Evolutionary conservation across 23 tunicate genomes (phyloP), one percentile per base, ranked within the genome.

Genomic region (Trididemnum nubilum): DNA sequence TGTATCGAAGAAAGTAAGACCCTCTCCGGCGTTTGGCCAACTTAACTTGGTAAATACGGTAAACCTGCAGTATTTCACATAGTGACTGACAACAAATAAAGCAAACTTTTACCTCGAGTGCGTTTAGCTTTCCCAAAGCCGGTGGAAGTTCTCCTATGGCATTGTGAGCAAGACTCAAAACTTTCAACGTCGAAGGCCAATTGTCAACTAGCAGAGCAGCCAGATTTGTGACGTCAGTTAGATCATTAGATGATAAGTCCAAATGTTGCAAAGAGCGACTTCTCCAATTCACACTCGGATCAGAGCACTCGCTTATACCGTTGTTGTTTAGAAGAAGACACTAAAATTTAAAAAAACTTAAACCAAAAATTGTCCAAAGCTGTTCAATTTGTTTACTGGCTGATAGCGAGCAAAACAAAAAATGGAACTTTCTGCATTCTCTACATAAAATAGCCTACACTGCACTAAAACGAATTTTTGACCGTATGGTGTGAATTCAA

Each of bases 51-150:
- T n/a, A n/a, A n/a, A n/a, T n/a, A n/a, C n/a, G n/a, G n/a, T n/a
- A n/a, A n/a, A n/a, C n/a, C n/a, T n/a, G n/a, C n/a, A n/a, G n/a
- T n/a, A n/a, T n/a, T n/a, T n/a, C n/a, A n/a, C n/a, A n/a, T n/a
- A n/a, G n/a, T n/a, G n/a, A n/a, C n/a, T n/a, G n/a, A n/a, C n/a
- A n/a, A n/a, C n/a, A n/a, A n/a, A n/a, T n/a, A n/a, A n/a, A n/a
- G n/a, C n/a, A n/a, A n/a, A n/a, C n/a, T 32, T 31, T 70, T 35
- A 85, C 90, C 83, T 85, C 84, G 30, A 85, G 54, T 39, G 69
- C 51, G 4, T 70, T 54, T 34, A 85, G 32, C 26, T 79, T 71
- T 57, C 90, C 90, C 2, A 85, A 12, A 15, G 35, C 27, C 21
- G 84, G 72, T 34, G 90, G 84, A 1, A 85, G 51, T 2, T 36